Conservation (phyloP, 1,140 invertebrate genomes). For the Hycleus phaleratus region DNA sequence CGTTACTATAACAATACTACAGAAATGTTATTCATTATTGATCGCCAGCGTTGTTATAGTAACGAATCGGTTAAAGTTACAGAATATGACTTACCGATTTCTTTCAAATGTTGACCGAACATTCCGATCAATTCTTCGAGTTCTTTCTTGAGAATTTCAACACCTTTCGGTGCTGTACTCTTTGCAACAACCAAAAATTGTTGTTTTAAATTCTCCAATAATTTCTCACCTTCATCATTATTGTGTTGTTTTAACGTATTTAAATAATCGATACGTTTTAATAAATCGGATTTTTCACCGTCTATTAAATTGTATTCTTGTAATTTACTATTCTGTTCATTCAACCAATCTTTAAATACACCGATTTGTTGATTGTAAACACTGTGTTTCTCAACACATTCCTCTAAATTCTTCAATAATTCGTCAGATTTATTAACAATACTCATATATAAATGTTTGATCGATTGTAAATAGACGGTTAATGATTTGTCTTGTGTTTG, state of each 20-base stretch:
- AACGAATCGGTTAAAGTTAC: neutral
- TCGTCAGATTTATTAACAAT: slow-evolving; percentile 83
- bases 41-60: too few relatives aligned
- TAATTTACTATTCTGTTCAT: slow-evolving; percentile 66
- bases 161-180: slow-evolving; percentile 73
- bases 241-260: slow-evolving; percentile 61
- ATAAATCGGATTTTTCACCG: slow-evolving; percentile 74
- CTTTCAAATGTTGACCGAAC: slow-evolving; percentile 55
- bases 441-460: slow-evolving; percentile 81
- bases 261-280: slow-evolving; percentile 62
- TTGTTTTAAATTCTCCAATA: slow-evolving; percentile 61
- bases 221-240: slow-evolving; percentile 60
- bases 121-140: slow-evolving; percentile 59
- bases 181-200: slow-evolving; percentile 63
- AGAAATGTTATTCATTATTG: too few relatives aligned
- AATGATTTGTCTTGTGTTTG: slow-evolving; percentile 81
- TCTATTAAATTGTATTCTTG: slow-evolving; percentile 66
- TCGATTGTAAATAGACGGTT: slow-evolving; percentile 79
- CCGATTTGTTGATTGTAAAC: slow-evolving; percentile 64
- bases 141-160: slow-evolving; percentile 65
- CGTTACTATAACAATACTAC: too few relatives aligned
- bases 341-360: slow-evolving; percentile 71
- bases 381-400: slow-evolving; percentile 79
- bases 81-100: slow-evolving; percentile 46
- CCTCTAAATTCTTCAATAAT: slow-evolving; percentile 74